These are phyloP conservation scores for Apeira syringaria DNA, from an alignment of 2,888 invertebrate species.

Conservation along the genomic window DNA sequence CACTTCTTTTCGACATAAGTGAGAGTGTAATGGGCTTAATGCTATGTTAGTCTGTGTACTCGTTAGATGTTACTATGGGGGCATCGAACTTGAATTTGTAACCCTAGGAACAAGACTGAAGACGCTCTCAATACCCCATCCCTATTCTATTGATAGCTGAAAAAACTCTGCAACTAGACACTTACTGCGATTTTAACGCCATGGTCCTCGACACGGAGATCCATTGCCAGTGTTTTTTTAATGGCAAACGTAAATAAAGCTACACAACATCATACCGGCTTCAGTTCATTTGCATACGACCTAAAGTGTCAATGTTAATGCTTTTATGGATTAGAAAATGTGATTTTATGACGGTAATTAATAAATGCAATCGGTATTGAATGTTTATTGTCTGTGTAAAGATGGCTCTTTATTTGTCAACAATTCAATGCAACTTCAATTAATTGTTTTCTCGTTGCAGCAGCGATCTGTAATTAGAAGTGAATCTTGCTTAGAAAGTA, in stretches of 20 bases:
- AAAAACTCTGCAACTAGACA: no score
- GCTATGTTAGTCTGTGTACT: no score
- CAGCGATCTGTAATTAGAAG: no score
- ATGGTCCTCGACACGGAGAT: slow-evolving; percentile 40
- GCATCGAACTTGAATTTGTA: no score
- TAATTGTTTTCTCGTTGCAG: background rate
- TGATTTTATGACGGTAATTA: slow-evolving; percentile 20
- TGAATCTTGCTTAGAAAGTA: no score
- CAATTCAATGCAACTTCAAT: background rate
- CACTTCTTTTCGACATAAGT: no score
- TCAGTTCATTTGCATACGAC: slow-evolving; percentile 41
- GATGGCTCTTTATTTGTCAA: background rate
- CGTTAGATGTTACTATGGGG: no score
- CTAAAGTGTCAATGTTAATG: slow-evolving; percentile 42
- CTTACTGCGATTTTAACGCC: slow-evolving; percentile 3
- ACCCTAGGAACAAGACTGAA: background rate
- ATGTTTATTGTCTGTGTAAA: slow-evolving; percentile 2
- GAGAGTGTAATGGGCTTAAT: no score
- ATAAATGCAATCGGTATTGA: slow-evolving; percentile 2
- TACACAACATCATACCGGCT: slow-evolving; percentile 13
- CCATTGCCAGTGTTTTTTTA: slow-evolving; percentile 40
- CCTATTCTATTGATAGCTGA: no score
- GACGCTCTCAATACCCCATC: background rate
- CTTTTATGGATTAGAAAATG: slow-evolving; percentile 34
- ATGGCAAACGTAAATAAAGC: background rate